phyloP scores from a whole-genome alignment of 2,113 vertebrate genomes.

The Corythornis madagascariensis region DNA sequence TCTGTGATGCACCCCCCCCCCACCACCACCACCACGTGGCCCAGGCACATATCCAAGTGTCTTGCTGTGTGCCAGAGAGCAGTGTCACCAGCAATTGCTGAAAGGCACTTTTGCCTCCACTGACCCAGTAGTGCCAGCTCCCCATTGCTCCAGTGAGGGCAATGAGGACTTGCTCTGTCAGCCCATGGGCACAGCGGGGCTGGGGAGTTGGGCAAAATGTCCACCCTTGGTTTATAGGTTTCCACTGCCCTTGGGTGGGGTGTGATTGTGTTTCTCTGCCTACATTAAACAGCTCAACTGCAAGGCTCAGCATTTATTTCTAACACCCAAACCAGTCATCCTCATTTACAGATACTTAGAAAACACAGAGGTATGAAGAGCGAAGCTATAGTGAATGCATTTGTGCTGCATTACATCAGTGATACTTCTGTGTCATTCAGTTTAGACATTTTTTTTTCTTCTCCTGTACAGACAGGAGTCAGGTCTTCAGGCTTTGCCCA shows the following conservation, averaged over 20 bases:
- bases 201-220: not conserved
- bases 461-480: not conserved
- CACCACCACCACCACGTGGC: not conserved
- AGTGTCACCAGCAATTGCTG: not conserved
- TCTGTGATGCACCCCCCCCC: not conserved
- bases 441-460: not conserved
- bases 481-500: not conserved
- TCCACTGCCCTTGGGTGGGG: not conserved
- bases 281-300: not conserved
- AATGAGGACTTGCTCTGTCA: not conserved
- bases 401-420: not conserved
- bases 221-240: not conserved
- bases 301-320: not conserved
- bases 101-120: not conserved
- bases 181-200: not conserved
- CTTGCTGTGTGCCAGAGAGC: not conserved
- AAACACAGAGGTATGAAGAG: not conserved
- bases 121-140: not conserved
- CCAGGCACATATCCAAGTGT: not conserved
- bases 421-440: accelerated
- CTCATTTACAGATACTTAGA: not conserved
- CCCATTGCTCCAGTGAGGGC: not conserved
- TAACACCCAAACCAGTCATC: not conserved
- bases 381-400: not conserved
- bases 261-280: not conserved